phyloP scores from a whole-genome alignment of 2,888 invertebrate species.

The Conistra vaccinii region DNA sequence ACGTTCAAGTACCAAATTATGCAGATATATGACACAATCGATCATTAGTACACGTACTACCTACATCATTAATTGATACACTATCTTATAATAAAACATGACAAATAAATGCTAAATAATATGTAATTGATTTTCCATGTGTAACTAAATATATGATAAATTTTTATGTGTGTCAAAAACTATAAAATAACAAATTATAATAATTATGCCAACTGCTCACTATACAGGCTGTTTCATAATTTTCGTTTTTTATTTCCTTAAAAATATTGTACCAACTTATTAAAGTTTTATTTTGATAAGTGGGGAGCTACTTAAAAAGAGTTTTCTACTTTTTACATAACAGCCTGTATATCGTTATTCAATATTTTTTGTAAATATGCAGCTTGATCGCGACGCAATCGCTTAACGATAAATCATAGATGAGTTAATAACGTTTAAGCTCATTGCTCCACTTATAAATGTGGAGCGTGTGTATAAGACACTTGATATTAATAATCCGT shows the following conservation, averaged over 20 bases:
- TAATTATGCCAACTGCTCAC: background rate
- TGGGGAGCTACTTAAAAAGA: background rate
- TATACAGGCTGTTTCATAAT: background rate
- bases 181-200: background rate
- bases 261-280: background rate
- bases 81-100: background rate
- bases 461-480: constrained; percentile 62
- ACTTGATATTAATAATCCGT: constrained; percentile 69
- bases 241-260: background rate
- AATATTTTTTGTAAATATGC: constrained; percentile 1
- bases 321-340: background rate
- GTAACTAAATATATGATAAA: background rate
- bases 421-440: constrained; percentile 48
- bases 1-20: constrained; percentile 10
- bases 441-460: constrained; percentile 62
- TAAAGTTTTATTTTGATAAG: background rate
- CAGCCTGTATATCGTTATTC: background rate
- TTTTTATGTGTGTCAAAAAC: background rate
- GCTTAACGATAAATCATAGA: constrained; percentile 46
- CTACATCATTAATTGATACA: background rate
- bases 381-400: constrained; percentile 21
- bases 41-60: constrained; percentile 10
- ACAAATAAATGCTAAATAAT: background rate
- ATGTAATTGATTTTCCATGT: background rate
- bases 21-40: constrained; percentile 25